phyloP scores from a whole-genome alignment of 2,888 invertebrate genomes.

The Lottia scabra region DNA sequence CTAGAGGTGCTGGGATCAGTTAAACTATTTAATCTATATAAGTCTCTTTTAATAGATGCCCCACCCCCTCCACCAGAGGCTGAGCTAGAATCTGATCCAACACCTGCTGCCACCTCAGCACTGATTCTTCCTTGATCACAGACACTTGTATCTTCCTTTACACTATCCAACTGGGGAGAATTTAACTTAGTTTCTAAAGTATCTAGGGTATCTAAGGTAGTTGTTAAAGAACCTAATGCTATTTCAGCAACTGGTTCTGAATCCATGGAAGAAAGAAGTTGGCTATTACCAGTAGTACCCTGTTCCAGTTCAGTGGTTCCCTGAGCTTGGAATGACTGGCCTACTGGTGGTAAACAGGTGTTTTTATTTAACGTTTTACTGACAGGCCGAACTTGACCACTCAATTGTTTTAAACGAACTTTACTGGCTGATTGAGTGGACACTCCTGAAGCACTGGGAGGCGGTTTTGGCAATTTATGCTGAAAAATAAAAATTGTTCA shows the following conservation, averaged over 20 bases:
- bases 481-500: slow-evolving; percentile 13
- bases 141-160: slow-evolving; percentile 3
- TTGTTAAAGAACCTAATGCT: not conserved
- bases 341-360: slow-evolving; percentile 64
- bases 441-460: slow-evolving; percentile 48
- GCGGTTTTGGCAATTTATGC: slow-evolving; percentile 49
- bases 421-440: slow-evolving; percentile 33
- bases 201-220: not conserved
- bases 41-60: slow-evolving; percentile 36
- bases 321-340: slow-evolving; percentile 41
- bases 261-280: slow-evolving; percentile 25
- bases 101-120: slow-evolving; percentile 9
- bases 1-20: slow-evolving; percentile 27
- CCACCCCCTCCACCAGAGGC: slow-evolving; percentile 6
- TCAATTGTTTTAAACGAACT: slow-evolving; percentile 47
- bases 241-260: not conserved
- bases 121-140: slow-evolving; percentile 15
- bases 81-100: not conserved
- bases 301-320: slow-evolving; percentile 10
- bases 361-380: slow-evolving; percentile 58
- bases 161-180: not conserved
- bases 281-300: not conserved
- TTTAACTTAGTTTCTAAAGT: not conserved
- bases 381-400: slow-evolving; percentile 45
- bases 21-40: slow-evolving; percentile 37